Evolutionary conservation across 2,113 vertebrate genomes (phyloP), one percentile per base, ranked within the genome.

Genomic region (Lycaon pictus): DNA sequence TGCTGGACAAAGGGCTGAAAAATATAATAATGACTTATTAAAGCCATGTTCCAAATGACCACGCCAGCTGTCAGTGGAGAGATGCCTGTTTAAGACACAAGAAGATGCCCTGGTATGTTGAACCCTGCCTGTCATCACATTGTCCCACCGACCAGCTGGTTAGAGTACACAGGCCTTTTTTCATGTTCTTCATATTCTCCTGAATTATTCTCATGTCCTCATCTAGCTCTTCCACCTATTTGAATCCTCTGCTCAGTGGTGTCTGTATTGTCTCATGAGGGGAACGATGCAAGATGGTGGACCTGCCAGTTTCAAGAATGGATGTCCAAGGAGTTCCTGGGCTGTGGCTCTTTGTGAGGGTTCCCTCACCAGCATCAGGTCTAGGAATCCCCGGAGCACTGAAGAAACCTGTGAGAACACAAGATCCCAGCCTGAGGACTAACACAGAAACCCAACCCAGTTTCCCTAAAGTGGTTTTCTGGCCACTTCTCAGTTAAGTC

Each of bases 261-360:
- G 99, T 90, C 99, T 99, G 97, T 99, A 99, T 96, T 99, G 99
- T 98, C 99, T 99, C 99, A 99, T 99, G 94, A 99, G 99, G 63
- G 99, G 99, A 80, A 99, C 99, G 32, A 99, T 99, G 98, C 99
- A 99, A 23, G 99, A 99, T 0, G 99, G 99, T 0, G 99, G 99
- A 58, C 99, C 99, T 0, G 99, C 99, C 97, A 99, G 96, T 97
- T 99, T 99, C 97, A 99, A 99, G 96, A 99, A 99, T 0, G 99
- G 99, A 97, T 99, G 99, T 98, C 99, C 99, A 79, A 99, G 98
- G 88, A 99, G 99, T 77, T 99, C 99, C 98, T 99, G 99, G 32
- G 99, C 99, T 0, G 99, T 99, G 97, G 99, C 99, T 98, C 99
- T 98, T 98, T 99, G 99, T 0, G 99, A 99, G 1, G 99, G 99